A percentile compares a stretch with the other conserved stretches of the same genome.
phyloP scores from a whole-genome alignment of 2,888 invertebrate genomes.

The Mythimna ferrago region DNA sequence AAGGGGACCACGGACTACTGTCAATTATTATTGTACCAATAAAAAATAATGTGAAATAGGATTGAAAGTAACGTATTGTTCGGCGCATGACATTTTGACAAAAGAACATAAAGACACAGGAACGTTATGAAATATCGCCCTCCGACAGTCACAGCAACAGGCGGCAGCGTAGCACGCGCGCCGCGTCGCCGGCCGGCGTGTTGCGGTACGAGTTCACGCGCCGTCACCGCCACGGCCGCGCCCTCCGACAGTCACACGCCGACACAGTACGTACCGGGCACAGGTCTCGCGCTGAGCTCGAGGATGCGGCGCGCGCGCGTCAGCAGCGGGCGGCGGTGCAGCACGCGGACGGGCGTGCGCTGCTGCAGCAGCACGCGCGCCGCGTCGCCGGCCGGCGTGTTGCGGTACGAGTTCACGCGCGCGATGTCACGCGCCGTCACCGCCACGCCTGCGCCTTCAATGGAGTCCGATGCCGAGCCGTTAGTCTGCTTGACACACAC shows the following conservation, averaged over 20 bases:
- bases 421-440: slow-evolving; percentile 78
- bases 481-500: slow-evolving; percentile 9
- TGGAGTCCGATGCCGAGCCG: slow-evolving; percentile 5
- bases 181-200: slow-evolving; percentile 69
- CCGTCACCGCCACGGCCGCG: too few relatives aligned
- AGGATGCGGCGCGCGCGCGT: slow-evolving; percentile 93
- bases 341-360: slow-evolving; percentile 97
- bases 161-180: slow-evolving; percentile 27
- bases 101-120: too few relatives aligned
- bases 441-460: slow-evolving; percentile 1
- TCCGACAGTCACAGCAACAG: background rate
- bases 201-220: too few relatives aligned
- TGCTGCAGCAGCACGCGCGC: slow-evolving; percentile 92
- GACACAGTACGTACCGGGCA: slow-evolving; percentile 80
- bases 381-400: slow-evolving; percentile 73
- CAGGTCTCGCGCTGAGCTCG: slow-evolving; percentile 89
- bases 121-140: too few relatives aligned
- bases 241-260: background rate
- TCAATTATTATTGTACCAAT: too few relatives aligned
- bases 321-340: slow-evolving; percentile 95
- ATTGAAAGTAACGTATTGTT: too few relatives aligned
- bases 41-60: too few relatives aligned
- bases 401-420: slow-evolving; percentile 84
- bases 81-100: too few relatives aligned
- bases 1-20: slow-evolving; percentile 13